Conservation (phyloP, 2,888 invertebrate genomes). For the Parnassius glacialis region DNA sequence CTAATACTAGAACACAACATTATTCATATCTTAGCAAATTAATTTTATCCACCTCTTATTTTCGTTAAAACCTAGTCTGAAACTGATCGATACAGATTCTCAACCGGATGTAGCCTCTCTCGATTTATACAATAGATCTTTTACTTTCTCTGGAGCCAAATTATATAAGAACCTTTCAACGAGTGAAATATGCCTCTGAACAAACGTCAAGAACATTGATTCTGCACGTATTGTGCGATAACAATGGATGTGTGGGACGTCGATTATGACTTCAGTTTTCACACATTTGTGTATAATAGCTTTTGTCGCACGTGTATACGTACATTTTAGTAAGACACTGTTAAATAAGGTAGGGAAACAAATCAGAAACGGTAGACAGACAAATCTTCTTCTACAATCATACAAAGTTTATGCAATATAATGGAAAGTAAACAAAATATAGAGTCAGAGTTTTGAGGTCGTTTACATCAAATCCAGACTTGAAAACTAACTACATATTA, state of each 20-base stretch:
- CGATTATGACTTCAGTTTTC: conserved; percentile 15
- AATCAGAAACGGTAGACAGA: conserved; percentile 1
- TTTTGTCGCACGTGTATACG: conserved; percentile 9
- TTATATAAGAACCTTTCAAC: conserved; percentile 23
- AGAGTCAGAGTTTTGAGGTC: too few species aligned
- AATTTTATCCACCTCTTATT: too few species aligned
- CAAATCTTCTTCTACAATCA: not conserved
- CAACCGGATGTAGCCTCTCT: too few species aligned
- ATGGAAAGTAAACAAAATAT: too few species aligned
- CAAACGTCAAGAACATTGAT: conserved; percentile 8
- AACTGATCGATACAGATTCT: too few species aligned
- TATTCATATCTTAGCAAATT: too few species aligned
- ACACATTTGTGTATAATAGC: conserved; percentile 18
- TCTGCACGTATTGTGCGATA: conserved; percentile 12
- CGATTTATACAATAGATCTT: conserved; percentile 9
- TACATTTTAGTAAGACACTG: conserved; percentile 1
- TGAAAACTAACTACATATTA: too few species aligned
- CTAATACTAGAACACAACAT: too few species aligned
- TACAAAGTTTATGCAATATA: too few species aligned
- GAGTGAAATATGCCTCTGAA: conserved; percentile 22
- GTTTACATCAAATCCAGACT: too few species aligned
- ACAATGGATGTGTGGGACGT: conserved; percentile 20
- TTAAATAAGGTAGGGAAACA: not conserved
- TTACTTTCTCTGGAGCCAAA: conserved; percentile 13
- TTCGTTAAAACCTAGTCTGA: not conserved